Conservation (phyloP, 1,140 invertebrate genomes). For the Centruroides vittatus region DNA sequence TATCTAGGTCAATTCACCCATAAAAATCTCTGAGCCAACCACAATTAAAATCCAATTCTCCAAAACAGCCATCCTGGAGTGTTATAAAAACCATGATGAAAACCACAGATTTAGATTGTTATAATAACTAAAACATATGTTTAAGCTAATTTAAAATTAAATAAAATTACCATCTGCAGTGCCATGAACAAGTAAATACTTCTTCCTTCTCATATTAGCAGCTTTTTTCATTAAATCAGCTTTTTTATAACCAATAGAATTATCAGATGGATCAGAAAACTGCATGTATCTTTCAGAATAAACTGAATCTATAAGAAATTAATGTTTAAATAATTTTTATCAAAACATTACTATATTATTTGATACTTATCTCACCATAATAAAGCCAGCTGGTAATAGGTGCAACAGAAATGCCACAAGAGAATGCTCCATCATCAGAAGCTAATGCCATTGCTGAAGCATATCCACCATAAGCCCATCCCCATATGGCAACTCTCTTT, state of each 20-base stretch:
- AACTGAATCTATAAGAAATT: constrained; percentile 58
- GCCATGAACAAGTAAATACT: constrained; percentile 74
- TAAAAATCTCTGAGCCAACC: no score
- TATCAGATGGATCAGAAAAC: constrained; percentile 55
- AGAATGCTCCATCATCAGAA: constrained; percentile 55
- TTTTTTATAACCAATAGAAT: constrained; percentile 77
- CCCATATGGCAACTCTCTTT: constrained; percentile 65
- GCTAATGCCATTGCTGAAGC: constrained; percentile 64
- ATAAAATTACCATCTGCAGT: constrained; percentile 49
- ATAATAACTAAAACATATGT: neutral
- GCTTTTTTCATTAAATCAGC: constrained; percentile 71
- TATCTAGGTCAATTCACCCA: no score
- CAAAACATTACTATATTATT: neutral
- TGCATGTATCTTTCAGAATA: constrained; percentile 92
- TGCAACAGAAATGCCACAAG: constrained; percentile 78
- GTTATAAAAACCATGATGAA: neutral
- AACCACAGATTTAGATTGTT: neutral
- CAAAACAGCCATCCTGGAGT: no score
- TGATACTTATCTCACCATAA: constrained; percentile 51
- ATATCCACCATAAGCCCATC: constrained; percentile 84
- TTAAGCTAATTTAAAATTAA: neutral
- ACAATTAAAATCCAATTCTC: no score
- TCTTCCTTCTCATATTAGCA: constrained; percentile 58
- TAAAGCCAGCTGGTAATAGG: constrained; percentile 85
- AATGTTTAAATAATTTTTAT: neutral